Evolutionary conservation across 1,140 invertebrate genomes (phyloP), one percentile per base, ranked within the genome.

Genomic region (Ceratina japonica): DNA sequence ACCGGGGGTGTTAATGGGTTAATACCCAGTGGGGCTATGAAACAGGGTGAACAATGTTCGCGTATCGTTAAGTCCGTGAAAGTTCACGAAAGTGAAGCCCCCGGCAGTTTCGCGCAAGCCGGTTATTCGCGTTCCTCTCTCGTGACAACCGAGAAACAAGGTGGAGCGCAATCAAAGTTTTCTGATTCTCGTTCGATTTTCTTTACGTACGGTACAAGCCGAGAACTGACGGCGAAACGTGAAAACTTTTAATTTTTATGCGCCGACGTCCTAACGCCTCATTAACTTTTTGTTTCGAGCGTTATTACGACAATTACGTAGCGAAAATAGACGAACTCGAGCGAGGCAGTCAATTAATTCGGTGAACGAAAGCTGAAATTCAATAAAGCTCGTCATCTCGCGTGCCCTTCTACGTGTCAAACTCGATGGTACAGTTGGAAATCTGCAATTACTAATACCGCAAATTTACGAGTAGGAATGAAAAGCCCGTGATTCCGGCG

Each of bases 21-120:
- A 79, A 79, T 79, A 74, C 77, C 52, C 70, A 37, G 54, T 61
- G 77, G 77, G 52, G 71, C 51, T 20, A 58, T 59, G 69, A 51
- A 64, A 64, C 77, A 58, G 70, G 62, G 65, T 59, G 77, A 74
- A 79, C 77, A 74, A 74, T 79, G 62, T 72, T 74, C 77, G 77
- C 54, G 24, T 52, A 73, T 54, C 70, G 61, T 66, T 64, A 52
- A 74, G 77, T 74, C 65, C 70, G n/a, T 0, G 77, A 59, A 73
- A 79, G 77, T 79, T 79, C 70, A 59, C 52, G 77, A 66, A 79
- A 79, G 70, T 31, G 52, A 52, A 7, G 77, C 77, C 71, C 62
- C 16, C 51, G 77, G 62, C 71, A 65, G 44, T 74, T 74, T 59
- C 70, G 51, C 49, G 71, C 62, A 51, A 79, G 37, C 71, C n/a